Evolutionary conservation across 2,113 vertebrate genomes (phyloP), one percentile per base, ranked within the genome.

Genomic region (Arenaria interpres): DNA sequence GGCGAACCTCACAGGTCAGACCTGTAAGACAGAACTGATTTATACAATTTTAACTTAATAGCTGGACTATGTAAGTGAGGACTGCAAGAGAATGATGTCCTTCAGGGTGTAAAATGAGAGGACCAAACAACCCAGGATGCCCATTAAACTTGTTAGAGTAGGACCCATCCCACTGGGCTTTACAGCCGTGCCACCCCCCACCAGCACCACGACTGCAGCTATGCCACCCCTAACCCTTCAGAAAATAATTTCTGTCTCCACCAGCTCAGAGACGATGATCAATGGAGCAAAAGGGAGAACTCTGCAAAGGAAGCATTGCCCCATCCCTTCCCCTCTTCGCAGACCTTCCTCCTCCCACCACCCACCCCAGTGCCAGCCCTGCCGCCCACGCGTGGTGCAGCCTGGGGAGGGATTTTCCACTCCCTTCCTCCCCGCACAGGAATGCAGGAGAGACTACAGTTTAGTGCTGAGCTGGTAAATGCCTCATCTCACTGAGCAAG

Each of bases 401-500:
- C 50, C 35, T 39, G 37, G 28, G 39, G 54, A 91, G 67, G 41
- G 93, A 95, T 87, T 94, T 96, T 86, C 75, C 6, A 2, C 72
- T 90, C 72, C 88, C 68, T 62, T 86, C 51, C 79, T 75, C 93
- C 92, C 43, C 3, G 1, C 64, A 43, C 46, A 93, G 94, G 92
- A 96, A 94, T 89, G 95, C 80, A 53, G 77, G 77, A 93, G 83
- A 88, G 67, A 48, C 68, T 43, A 48, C 46, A 68, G 77, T n/a
- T 84, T 75, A 90, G 69, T 84, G 92, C 96, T 96, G 93, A 96
- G 88, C 84, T 96, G 69, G 90, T 90, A 84, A 95, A 96, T 69
- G 86, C 73, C 77, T 94, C 94, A 27, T 93, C 72, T 84, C 71
- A 81, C 88, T 93, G 69, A 94, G 89, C 76, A 95, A 94, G 90